Base-by-base conservation (phyloP, 2,113 vertebrate species). In the Prolemur simus region DNA sequence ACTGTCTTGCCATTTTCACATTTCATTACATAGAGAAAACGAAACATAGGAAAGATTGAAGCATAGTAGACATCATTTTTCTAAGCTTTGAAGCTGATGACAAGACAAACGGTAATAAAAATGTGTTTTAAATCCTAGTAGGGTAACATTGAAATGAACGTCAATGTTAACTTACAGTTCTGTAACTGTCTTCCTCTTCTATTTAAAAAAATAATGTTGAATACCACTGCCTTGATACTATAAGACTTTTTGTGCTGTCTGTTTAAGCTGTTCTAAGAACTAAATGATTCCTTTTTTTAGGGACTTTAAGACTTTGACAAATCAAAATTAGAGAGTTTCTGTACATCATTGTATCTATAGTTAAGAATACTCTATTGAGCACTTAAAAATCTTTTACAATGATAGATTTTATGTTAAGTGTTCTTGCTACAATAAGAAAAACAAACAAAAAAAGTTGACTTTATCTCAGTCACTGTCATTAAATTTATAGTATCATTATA, bases 1-100 rank as follows among this genome's bases (percentile, higher is more conserved):
- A 94, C 45, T 92, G 54, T 82, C 94, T 93, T 97, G 60, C 64
- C 91, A 69, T 94, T 96, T 90, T 96, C 74, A n/a, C 93, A 58
- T 95, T 95, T 81, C 85, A 95, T 64, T 96, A 93, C 80, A 20
- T 23, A 86, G 11, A 74, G 73, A 96, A 94, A 85, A 96, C 63
- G 20, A 94, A 71, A 66, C 0, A 0, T 1, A n/a, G 10, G 81
- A 85, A 91, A 77, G 21, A 74, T 45, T n/a, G 29, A 47, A 74
- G 52, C 73, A 60, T 2, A 74, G 58, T 78, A 32, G 5, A 25
- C 5, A 34, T 9, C 20, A 11, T 82, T 91, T 94, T 96, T 89
- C 84, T 96, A 95, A 83, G 18, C 89, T 97, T 91, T 96, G 47
- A 94, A 89, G 76, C 10, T 4, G 58, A 84, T 63, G 25, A 96